A percentile compares a stretch with the other conserved stretches of the same genome.
Conservation (phyloP, 2,888 invertebrate genomes). For the Napeogenes sylphis region DNA sequence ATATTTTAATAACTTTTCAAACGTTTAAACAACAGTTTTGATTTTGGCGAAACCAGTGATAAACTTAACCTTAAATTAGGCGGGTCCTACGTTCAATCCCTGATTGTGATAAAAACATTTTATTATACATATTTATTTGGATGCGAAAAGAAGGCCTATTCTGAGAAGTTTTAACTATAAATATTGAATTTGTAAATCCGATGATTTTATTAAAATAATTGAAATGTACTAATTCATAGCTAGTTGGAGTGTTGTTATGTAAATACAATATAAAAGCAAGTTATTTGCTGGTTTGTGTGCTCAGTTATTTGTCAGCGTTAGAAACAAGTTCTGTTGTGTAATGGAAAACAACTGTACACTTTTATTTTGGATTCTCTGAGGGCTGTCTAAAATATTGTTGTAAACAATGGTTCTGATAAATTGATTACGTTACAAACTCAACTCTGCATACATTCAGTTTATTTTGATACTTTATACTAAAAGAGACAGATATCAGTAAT, state of each 20-base stretch:
- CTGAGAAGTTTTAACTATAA: too few relatives aligned
- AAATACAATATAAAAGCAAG: not conserved
- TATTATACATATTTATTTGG: too few relatives aligned
- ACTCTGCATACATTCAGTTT: constrained; percentile 21
- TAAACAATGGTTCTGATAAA: constrained; percentile 30
- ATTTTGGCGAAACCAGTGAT: too few relatives aligned
- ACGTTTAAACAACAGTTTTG: too few relatives aligned
- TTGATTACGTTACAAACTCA: constrained; percentile 31
- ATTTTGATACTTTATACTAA: constrained; percentile 14
- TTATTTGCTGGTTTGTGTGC: not conserved
- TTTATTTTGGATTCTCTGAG: constrained; percentile 38
- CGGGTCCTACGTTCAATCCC: too few relatives aligned
- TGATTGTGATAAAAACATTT: too few relatives aligned
- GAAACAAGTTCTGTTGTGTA: constrained; percentile 53
- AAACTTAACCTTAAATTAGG: too few relatives aligned
- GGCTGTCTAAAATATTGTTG: constrained; percentile 30
- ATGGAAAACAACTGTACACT: constrained; percentile 54
- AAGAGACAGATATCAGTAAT: constrained; percentile 3
- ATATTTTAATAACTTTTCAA: too few relatives aligned
- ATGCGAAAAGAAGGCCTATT: too few relatives aligned
- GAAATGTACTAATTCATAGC: too few relatives aligned
- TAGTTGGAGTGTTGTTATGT: not conserved
- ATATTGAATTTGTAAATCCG: too few relatives aligned
- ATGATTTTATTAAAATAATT: too few relatives aligned
- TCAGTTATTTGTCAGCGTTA: constrained; percentile 49